Percentiles rank a stretch among this genome's conserved stretches.
Evolutionary conservation across 2,888 invertebrate genomes (phyloP).

Genomic region (Acrobasis consociella): DNA sequence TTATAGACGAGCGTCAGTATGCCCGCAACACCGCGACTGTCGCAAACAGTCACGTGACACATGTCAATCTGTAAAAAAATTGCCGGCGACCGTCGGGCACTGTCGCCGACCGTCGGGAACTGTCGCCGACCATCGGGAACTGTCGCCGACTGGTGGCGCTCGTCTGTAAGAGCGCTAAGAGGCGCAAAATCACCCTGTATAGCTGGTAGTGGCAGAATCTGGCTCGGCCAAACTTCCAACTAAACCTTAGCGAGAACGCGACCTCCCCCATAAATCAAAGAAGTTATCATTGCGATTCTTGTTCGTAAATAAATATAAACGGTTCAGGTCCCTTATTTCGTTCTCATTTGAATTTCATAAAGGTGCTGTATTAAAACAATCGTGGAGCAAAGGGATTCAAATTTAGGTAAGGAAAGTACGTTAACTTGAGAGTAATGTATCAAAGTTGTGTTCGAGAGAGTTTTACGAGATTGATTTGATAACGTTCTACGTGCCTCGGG

Average conservation of each 20-base stretch:
- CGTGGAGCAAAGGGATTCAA: slow-evolving; percentile 40
- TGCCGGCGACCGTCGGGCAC: no score
- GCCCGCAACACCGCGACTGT: no score
- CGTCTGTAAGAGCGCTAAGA: no score
- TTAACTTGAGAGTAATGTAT: not conserved
- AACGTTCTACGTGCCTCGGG: not conserved
- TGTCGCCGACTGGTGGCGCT: no score
- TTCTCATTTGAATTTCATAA: slow-evolving; percentile 69
- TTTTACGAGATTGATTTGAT: not conserved
- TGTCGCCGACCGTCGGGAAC: no score
- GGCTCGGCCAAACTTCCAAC: slow-evolving; percentile 37
- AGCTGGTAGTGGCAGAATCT: no score
- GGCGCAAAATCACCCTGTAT: no score
- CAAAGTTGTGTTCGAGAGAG: not conserved
- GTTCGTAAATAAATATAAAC: slow-evolving; percentile 61
- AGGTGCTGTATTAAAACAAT: slow-evolving; percentile 64
- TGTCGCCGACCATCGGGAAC: no score
- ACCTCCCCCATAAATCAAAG: slow-evolving; percentile 58
- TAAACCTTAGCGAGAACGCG: slow-evolving; percentile 42
- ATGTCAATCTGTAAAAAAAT: no score
- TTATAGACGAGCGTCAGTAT: no score
- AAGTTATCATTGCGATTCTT: slow-evolving; percentile 63
- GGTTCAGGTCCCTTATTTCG: slow-evolving; percentile 41
- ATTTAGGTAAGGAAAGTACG: slow-evolving; percentile 18
- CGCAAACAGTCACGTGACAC: no score